Evolutionary conservation across 1,140 invertebrate genomes (phyloP), one percentile per base, ranked within the genome.

Genomic region (Lasioglossum albipes): DNA sequence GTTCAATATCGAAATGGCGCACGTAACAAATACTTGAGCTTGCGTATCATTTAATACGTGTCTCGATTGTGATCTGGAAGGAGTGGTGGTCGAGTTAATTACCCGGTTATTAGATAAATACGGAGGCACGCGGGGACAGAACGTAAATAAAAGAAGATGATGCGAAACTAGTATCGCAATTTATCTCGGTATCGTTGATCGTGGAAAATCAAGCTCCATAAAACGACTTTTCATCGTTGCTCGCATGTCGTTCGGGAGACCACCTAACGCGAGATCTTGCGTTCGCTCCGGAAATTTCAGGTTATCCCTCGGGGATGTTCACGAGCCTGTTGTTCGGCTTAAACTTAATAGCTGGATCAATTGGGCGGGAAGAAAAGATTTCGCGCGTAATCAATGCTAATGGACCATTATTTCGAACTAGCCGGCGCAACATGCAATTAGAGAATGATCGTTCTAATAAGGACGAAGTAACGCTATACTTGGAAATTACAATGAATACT

Each of bases 281-380:
- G 70, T 75, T 75, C 54, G 64, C 62, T 54, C 59, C 59, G 69
- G 66, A 85, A 87, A 87, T 88, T 85, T 62, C 64, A 57, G 77
- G 79, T 87, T 83, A 82, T 65, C 45, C 82, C 67, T 79, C 42
- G 59, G 52, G 54, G 82, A 67, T 81, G 49, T 73, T 87, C 85
- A 71, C 61, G 79, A 45, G 12, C 57, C 82, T 86, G 75, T 80
- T 77, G 81, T 84, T 82, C 69, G 42, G 62, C 73, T 36, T 36
- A 75, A 74, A 66, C 20, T 78, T 84, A 87, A 89, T 88, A 84
- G 84, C 78, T 31, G 76, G 82, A 85, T 89, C 87, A 86, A 90
- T 90, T 90, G 87, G 75, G 61, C 66, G 57, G 41, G 65, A 41
- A 36, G 42, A 31, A 66, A 74, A 84, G 68, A 85, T 49, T 59